A percentile compares a stretch with the other conserved stretches of the same genome.
Evolutionary conservation across 2,888 invertebrate species (phyloP).

Genomic region (Cyaniris semiargus): DNA sequence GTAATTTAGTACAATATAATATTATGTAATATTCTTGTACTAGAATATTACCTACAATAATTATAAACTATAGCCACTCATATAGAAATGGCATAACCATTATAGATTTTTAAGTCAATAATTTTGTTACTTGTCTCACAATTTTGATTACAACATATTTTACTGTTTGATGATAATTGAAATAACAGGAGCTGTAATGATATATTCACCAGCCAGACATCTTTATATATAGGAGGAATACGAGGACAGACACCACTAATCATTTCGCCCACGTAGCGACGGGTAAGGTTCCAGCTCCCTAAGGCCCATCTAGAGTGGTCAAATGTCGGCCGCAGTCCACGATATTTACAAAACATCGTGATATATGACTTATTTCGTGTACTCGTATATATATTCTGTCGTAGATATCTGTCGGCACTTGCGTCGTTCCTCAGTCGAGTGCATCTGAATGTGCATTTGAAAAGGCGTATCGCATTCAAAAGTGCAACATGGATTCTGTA

Average conservation of each 20-base stretch:
- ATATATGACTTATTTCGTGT: background rate
- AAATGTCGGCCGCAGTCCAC: background rate
- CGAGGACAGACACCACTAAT: background rate
- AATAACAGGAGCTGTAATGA: background rate
- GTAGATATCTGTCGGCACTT: background rate
- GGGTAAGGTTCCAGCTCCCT: background rate
- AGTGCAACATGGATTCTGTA: constrained; percentile 10
- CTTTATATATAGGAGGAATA: background rate
- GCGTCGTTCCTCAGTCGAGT: background rate
- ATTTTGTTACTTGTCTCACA: background rate
- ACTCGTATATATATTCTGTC: background rate
- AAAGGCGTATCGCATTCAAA: background rate
- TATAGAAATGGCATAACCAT: too few species aligned
- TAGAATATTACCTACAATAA: background rate
- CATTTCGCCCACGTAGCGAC: constrained; percentile 14
- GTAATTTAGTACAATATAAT: background rate
- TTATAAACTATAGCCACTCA: too few species aligned
- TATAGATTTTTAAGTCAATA: background rate
- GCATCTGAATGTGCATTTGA: background rate
- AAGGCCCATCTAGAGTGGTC: background rate
- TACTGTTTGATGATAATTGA: background rate
- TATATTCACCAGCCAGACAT: background rate
- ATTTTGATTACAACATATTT: too few species aligned
- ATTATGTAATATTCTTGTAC: background rate
- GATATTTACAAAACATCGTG: constrained; percentile 14